A percentile compares a stretch with the other conserved stretches of the same genome.
Conservation (phyloP, 2,888 invertebrate species). For the Petrolisthes cinctipes region DNA sequence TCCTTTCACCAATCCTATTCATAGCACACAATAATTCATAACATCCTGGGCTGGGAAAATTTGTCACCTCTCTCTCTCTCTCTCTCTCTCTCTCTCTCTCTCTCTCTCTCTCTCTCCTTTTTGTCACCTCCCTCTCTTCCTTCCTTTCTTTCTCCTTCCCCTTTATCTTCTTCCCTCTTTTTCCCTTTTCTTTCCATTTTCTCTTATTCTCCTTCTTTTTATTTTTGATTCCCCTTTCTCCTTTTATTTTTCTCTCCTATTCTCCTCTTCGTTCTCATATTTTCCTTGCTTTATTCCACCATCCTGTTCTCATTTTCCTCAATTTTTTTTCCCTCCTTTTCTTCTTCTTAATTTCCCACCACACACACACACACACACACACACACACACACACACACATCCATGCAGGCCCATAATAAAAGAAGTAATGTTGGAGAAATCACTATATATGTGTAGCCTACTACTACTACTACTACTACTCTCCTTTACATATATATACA, state of each 20-base stretch:
- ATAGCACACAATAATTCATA: no score
- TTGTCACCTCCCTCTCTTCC: neutral
- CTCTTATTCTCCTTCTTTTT: neutral
- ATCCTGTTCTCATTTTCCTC: no score
- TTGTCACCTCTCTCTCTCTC: neutral
- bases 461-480: constrained; percentile 32
- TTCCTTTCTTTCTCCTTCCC: neutral
- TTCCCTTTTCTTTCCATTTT: neutral
- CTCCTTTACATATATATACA: no score
- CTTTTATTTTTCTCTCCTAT: neutral
- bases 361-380: constrained; percentile 3
- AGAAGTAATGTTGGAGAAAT: neutral
- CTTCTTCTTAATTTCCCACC: no score
- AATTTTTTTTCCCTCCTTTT: no score
- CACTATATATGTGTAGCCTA: neutral
- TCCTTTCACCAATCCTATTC: no score
- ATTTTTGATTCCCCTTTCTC: neutral
- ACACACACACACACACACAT: neutral
- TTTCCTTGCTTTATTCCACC: no score
- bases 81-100: constrained; percentile 6
- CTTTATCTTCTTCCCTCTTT: neutral
- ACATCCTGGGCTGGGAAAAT: neutral
- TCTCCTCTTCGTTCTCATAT: no score
- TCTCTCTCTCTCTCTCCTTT: neutral
- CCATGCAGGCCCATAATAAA: neutral